A percentile compares a stretch with the other conserved stretches of the same genome.
phyloP scores from a whole-genome alignment of 2,888 invertebrate genomes.

The Mimachlamys varia region DNA sequence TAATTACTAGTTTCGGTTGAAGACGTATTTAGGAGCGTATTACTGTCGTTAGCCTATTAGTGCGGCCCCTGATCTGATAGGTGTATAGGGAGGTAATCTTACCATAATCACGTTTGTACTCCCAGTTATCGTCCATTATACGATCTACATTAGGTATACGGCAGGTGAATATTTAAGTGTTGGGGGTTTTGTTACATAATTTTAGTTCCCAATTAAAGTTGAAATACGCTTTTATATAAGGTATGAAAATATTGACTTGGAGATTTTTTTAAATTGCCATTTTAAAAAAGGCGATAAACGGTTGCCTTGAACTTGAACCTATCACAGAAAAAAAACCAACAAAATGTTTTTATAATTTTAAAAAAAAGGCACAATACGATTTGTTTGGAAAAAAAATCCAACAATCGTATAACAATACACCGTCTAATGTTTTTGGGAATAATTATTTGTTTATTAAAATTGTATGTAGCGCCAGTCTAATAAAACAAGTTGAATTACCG shows the following conservation, averaged over 20 bases:
- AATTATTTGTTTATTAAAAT: neutral
- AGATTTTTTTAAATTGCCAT: neutral
- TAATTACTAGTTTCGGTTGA: constrained; percentile 15
- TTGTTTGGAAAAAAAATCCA: neutral
- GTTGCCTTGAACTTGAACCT: neutral
- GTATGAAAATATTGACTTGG: neutral
- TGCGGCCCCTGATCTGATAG: neutral
- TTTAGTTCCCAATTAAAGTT: neutral
- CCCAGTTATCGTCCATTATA: neutral
- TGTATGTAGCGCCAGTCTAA: neutral
- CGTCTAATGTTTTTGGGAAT: too few relatives aligned
- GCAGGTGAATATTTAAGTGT: constrained; percentile 4
- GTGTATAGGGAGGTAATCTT: neutral
- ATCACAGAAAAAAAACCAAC: neutral
- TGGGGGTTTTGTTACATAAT: neutral
- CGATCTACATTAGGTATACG: constrained; percentile 7
- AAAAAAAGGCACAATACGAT: neutral
- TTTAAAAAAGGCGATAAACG: neutral
- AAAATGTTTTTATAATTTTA: neutral
- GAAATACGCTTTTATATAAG: neutral
- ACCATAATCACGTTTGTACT: neutral
- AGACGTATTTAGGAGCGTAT: neutral
- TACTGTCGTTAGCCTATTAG: neutral
- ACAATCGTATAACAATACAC: too few relatives aligned
- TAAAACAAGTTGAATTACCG: too few relatives aligned